Base-by-base conservation (phyloP, 2,888 invertebrate species). In the Drosophila ustulata region DNA sequence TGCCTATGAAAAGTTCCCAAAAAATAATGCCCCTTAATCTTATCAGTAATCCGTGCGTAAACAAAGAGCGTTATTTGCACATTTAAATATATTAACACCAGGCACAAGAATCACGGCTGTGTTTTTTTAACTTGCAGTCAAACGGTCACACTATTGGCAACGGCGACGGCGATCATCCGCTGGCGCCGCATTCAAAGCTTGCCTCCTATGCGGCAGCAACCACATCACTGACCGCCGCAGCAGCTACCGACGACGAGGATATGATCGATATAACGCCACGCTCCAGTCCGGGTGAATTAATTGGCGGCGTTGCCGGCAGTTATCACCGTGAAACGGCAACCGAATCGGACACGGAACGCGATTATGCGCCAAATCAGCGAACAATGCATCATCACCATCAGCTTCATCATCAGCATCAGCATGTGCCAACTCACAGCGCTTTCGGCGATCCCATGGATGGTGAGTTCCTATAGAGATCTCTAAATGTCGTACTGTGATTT, bases 241-340 rank as follows among this genome's bases (percentile, higher is more conserved):
- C 80, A 45, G 78, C 83, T 41, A 88, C 82, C 49, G 95, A 95
- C 91, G 92, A 91, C 71, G 95, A 95, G 92, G 95, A 94, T 89
- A 95, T 95, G 95, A 94, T 95, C 80, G 95, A 95, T 90, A 94
- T 95, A 77, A 94, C 94, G 53, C 94, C 95, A 71, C 93, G 94
- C 62, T 94, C 91, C 61, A 92, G 91, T 84, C 91, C 92, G 13
- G 91, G 88, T 56, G 92, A 92, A 58, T 53, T 80, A 18, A 84
- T 87, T 25, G 78, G 75, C 4, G 75, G 71, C n/a, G 46, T 4
- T 37, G 2, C 56, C 3, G 52, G 82, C 26, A 74, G 86, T 64
- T 88, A 89, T 66, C 88, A 81, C 49, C 72, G 82, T 6, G 87
- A 84, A 53, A 82, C 87, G 25, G 83, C 82, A 30, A 86, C 89